Evolutionary conservation across 2,113 vertebrate species (phyloP).

Genomic region (Epinephelus lanceolatus): DNA sequence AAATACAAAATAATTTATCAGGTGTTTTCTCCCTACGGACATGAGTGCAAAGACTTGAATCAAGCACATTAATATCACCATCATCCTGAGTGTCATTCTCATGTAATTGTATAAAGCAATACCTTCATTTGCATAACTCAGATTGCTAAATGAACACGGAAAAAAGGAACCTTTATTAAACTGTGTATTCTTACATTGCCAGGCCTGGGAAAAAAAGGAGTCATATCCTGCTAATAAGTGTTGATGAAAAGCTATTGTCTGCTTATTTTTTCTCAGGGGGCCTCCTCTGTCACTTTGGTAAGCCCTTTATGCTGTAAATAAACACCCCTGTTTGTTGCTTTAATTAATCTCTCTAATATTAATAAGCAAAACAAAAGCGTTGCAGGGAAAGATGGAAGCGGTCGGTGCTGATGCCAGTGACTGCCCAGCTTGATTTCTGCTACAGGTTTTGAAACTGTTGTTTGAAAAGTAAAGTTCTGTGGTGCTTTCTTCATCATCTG

Average conservation of each 20-base stretch:
- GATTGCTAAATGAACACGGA: not conserved
- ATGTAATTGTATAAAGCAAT: not conserved
- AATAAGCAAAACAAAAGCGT: slow-evolving; percentile 47
- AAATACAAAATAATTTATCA: not conserved
- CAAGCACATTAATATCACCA: not conserved
- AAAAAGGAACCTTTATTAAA: slow-evolving; percentile 28
- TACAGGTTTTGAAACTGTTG: slow-evolving; percentile 10
- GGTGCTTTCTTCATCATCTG: not conserved
- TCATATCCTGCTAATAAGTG: slow-evolving; percentile 44
- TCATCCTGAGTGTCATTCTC: not conserved
- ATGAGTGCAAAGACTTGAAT: not conserved
- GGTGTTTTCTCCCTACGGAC: not conserved
- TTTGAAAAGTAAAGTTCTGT: not conserved
- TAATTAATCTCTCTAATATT: slow-evolving; percentile 55
- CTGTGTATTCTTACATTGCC: slow-evolving; percentile 15
- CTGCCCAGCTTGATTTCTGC: not conserved
- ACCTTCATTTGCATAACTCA: not conserved
- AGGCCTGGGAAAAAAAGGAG: slow-evolving; percentile 8
- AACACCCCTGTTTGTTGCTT: slow-evolving; percentile 48
- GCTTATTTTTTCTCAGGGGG: slow-evolving; percentile 34
- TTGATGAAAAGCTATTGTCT: slow-evolving; percentile 56
- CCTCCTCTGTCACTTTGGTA: slow-evolving; percentile 40
- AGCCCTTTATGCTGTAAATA: slow-evolving; percentile 40
- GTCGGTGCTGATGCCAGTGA: slow-evolving; percentile 3
- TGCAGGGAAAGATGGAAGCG: not conserved